These are phyloP conservation scores for Rotaria macrura DNA, from an alignment of 2,888 invertebrate genomes.

Conservation along the genomic window DNA sequence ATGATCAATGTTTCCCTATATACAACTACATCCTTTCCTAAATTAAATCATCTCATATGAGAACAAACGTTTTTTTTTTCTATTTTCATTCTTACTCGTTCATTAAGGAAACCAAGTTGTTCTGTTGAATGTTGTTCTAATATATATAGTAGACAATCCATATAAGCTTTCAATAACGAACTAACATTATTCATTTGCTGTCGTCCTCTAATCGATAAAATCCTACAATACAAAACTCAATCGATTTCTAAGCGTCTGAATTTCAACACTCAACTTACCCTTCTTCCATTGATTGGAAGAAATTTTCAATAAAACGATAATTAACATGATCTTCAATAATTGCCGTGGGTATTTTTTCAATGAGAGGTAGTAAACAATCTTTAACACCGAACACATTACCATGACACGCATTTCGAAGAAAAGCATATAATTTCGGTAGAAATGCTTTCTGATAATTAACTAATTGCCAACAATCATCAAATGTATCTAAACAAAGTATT, in stretches of 20 bases:
- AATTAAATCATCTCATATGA: no score
- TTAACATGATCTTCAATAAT: neutral
- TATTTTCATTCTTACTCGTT: neutral
- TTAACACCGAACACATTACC: constrained; percentile 14
- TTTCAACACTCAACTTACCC: neutral
- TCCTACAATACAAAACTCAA: neutral
- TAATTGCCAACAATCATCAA: constrained; percentile 52
- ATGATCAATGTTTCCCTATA: no score
- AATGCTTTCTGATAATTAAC: constrained; percentile 66
- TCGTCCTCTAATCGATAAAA: neutral
- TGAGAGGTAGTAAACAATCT: neutral
- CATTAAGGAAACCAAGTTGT: neutral
- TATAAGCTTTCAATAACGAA: constrained; percentile 17
- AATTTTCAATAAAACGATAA: neutral
- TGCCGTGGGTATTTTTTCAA: neutral
- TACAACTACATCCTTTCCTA: no score
- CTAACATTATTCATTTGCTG: neutral
- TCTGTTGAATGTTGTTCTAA: neutral
- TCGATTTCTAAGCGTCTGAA: neutral
- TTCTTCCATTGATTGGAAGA: constrained; percentile 1
- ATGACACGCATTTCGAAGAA: constrained; percentile 51
- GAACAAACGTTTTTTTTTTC: no score
- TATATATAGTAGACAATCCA: neutral
- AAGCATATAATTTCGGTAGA: constrained; percentile 61
- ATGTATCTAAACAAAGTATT: constrained; percentile 19